Percentiles rank a stretch among this genome's conserved stretches.
phyloP scores from a whole-genome alignment of 2,888 invertebrate species.

The Drosophila cognata region DNA sequence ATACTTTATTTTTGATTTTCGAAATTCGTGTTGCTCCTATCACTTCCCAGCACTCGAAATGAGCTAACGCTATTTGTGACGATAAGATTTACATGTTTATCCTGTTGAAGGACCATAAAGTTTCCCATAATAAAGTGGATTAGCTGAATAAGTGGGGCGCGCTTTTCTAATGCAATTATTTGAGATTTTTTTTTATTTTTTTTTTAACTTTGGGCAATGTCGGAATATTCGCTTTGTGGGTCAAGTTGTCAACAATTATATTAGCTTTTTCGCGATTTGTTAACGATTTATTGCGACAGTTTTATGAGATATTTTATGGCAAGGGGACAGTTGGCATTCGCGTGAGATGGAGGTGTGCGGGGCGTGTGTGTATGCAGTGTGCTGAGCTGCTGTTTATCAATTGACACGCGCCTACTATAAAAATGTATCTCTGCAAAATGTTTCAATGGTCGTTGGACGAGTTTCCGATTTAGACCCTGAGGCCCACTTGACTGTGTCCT shows the following conservation, averaged over 20 bases:
- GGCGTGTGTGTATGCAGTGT: not conserved
- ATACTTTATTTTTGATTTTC: not conserved
- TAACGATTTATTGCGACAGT: slow-evolving; percentile 59
- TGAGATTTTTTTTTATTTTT: not conserved
- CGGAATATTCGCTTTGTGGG: not conserved
- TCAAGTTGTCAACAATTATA: slow-evolving; percentile 46
- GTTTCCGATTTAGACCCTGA: slow-evolving; percentile 6
- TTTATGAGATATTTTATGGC: slow-evolving; percentile 52
- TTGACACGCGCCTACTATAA: slow-evolving; percentile 71
- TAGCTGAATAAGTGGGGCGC: not conserved
- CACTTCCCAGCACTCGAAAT: not conserved
- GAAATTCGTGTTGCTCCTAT: not conserved
- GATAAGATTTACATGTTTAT: not conserved
- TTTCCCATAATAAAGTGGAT: slow-evolving; percentile 10
- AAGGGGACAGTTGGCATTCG: not conserved
- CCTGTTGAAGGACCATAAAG: not conserved
- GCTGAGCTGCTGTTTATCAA: slow-evolving; percentile 66
- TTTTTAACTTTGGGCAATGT: not conserved
- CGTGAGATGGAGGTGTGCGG: not conserved
- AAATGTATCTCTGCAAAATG: slow-evolving; percentile 51
- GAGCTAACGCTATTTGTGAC: not conserved
- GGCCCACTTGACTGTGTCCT: slow-evolving; percentile 48
- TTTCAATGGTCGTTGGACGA: slow-evolving; percentile 20
- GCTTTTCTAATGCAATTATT: not conserved
- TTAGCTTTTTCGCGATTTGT: slow-evolving; percentile 59